Evolutionary conservation across 2,888 invertebrate species (phyloP).

Genomic region (Phasia obesa): DNA sequence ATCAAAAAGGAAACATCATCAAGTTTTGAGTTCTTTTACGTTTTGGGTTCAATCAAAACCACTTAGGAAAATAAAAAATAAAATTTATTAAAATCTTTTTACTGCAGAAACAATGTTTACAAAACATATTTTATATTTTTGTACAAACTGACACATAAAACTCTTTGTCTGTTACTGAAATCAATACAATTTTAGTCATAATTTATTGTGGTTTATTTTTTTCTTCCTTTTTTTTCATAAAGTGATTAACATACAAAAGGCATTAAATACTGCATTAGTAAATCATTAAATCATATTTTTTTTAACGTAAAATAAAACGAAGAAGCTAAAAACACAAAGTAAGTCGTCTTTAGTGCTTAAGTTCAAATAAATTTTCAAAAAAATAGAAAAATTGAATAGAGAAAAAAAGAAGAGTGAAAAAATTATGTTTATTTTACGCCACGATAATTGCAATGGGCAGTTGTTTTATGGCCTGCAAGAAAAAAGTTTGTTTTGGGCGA

Average conservation of each 20-base stretch:
- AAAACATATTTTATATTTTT: not conserved
- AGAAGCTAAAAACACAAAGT: slow-evolving; percentile 51
- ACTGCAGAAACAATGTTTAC: slow-evolving; percentile 16
- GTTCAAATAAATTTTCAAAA: slow-evolving; percentile 38
- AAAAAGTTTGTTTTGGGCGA: slow-evolving; percentile 48
- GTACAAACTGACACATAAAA: slow-evolving; percentile 38
- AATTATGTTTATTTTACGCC: slow-evolving; percentile 61
- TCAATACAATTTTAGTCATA: slow-evolving; percentile 50
- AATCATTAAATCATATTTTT: slow-evolving; percentile 69
- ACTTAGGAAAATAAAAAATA: slow-evolving; percentile 19
- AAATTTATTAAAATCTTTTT: slow-evolving; percentile 32
- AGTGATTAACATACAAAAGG: slow-evolving; percentile 70
- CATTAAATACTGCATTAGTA: slow-evolving; percentile 71
- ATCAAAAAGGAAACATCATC: slow-evolving; percentile 41
- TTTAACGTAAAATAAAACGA: slow-evolving; percentile 33
- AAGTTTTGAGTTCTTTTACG: slow-evolving; percentile 7
- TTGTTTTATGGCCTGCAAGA: slow-evolving; percentile 68
- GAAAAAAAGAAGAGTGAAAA: slow-evolving; percentile 34
- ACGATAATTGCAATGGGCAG: slow-evolving; percentile 68
- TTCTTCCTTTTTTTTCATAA: not conserved
- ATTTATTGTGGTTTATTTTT: slow-evolving; percentile 38
- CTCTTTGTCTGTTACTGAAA: slow-evolving; percentile 39
- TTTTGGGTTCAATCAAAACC: slow-evolving; percentile 7
- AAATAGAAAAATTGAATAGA: not conserved
- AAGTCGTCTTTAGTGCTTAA: slow-evolving; percentile 48